These are phyloP conservation scores for Pterostichus madidus DNA, from an alignment of 2,888 invertebrate genomes.

Conservation along the genomic window DNA sequence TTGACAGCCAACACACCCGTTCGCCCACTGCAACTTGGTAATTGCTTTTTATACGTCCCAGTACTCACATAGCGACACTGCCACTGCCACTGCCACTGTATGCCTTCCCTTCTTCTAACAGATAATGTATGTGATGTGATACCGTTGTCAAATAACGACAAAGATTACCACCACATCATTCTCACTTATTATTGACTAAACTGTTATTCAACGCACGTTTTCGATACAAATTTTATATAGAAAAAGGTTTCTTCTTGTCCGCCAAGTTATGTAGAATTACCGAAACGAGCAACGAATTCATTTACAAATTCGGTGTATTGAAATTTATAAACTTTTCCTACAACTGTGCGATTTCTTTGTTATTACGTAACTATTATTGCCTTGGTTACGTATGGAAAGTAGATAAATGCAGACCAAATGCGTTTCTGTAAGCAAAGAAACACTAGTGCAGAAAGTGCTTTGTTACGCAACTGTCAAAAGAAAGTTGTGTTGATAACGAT, in stretches of 20 bases:
- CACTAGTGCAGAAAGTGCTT: no score
- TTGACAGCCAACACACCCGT: conserved; percentile 72
- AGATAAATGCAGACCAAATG: no score
- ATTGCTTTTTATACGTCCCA: conserved; percentile 73
- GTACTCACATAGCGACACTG: not conserved
- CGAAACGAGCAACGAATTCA: not conserved
- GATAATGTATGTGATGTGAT: conserved; percentile 59
- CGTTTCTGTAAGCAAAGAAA: no score
- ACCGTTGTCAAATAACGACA: conserved; percentile 57
- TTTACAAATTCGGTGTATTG: not conserved
- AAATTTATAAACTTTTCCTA: no score
- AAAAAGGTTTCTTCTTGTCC: conserved; percentile 44
- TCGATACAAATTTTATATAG: conserved; percentile 55
- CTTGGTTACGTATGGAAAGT: no score
- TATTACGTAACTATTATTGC: no score
- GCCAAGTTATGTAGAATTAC: not conserved
- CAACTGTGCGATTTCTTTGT: no score
- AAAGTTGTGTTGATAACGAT: no score
- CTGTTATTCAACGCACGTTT: conserved; percentile 20
- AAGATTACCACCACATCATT: conserved; percentile 26
- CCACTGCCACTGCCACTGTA: not conserved
- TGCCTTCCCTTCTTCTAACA: not conserved
- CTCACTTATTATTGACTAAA: conserved; percentile 50
- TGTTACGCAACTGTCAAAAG: no score
- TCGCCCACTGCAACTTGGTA: conserved; percentile 70